Percentiles rank a stretch among this genome's conserved stretches.
These are phyloP conservation scores for Agriotes lineatus DNA, from an alignment of 2,888 invertebrate genomes.

Conservation along the genomic window DNA sequence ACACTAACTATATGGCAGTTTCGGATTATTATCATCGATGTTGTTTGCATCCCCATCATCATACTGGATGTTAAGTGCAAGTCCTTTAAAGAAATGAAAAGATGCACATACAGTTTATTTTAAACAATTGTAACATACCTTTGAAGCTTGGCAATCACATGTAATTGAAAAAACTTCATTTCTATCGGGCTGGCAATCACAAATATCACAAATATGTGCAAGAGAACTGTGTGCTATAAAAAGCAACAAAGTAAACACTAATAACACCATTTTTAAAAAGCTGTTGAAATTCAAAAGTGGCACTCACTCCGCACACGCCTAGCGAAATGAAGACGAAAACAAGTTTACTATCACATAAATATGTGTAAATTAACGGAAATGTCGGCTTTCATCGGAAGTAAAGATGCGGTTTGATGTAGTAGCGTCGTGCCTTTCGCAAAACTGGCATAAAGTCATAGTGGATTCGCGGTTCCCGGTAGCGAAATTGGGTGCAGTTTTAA, in stretches of 20 bases:
- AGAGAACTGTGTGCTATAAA: constrained; percentile 3
- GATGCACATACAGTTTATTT: no score
- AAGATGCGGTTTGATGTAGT: constrained; percentile 21
- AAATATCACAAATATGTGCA: constrained; percentile 36
- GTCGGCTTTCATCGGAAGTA: constrained; percentile 36
- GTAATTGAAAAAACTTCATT: constrained; percentile 25
- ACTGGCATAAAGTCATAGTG: constrained; percentile 5
- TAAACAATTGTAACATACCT: no score
- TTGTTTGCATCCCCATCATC: constrained; percentile 22
- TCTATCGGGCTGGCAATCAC: constrained; percentile 30
- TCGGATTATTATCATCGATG: constrained; percentile 23
- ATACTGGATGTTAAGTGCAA: constrained; percentile 32
- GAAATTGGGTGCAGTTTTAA: not conserved
- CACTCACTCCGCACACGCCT: constrained; percentile 4
- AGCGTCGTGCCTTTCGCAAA: constrained; percentile 18
- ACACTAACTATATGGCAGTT: constrained; percentile 31
- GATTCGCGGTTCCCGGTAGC: not conserved
- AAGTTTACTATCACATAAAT: constrained; percentile 31
- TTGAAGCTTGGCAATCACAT: constrained; percentile 19
- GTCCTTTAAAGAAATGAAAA: constrained; percentile 28
- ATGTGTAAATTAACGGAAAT: constrained; percentile 31
- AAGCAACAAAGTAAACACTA: not conserved
- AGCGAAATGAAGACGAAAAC: constrained; percentile 7
- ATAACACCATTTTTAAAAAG: not conserved
- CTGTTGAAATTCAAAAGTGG: not conserved